Conservation (phyloP, 2,113 vertebrate species). For the Thunnus maccoyii region DNA sequence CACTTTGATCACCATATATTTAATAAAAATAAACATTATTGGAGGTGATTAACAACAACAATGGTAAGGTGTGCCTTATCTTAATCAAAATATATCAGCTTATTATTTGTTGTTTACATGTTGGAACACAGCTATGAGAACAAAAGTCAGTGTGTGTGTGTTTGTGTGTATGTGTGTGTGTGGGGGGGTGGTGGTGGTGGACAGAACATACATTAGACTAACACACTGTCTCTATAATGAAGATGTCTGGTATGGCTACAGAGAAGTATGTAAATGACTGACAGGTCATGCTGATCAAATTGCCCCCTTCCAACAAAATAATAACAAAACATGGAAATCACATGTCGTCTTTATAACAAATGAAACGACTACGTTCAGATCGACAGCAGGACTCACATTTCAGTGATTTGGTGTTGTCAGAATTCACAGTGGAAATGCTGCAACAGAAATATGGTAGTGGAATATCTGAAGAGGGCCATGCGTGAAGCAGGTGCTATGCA, state of each 20-base stretch:
- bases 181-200: conserved; percentile 25
- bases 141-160: conserved; percentile 50
- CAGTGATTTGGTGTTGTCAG: conserved; percentile 19
- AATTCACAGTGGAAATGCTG: conserved; percentile 58
- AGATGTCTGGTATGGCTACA: conserved; percentile 5
- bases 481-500: conserved; percentile 80
- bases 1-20: conserved; percentile 90
- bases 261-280: conserved; percentile 74
- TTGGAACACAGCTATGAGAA: conserved; percentile 81
- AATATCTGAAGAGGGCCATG: conserved; percentile 77
- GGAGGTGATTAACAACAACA: conserved; percentile 91
- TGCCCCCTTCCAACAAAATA: background rate
- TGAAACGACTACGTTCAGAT: background rate
- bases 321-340: conserved; percentile 24
- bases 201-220: conserved; percentile 81
- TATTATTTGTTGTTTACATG: conserved; percentile 65
- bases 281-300: conserved; percentile 86
- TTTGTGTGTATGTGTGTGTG: conserved; percentile 19
- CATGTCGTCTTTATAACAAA: conserved; percentile 44
- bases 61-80: conserved; percentile 88
- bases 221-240: conserved; percentile 77
- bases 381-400: conserved; percentile 12
- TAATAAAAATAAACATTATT: conserved; percentile 98
- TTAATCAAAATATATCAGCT: conserved; percentile 86
- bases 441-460: conserved; percentile 23